Evolutionary conservation across 2,113 vertebrate genomes (phyloP), one percentile per base, ranked within the genome.

Genomic region (Lophotis ruficrista): DNA sequence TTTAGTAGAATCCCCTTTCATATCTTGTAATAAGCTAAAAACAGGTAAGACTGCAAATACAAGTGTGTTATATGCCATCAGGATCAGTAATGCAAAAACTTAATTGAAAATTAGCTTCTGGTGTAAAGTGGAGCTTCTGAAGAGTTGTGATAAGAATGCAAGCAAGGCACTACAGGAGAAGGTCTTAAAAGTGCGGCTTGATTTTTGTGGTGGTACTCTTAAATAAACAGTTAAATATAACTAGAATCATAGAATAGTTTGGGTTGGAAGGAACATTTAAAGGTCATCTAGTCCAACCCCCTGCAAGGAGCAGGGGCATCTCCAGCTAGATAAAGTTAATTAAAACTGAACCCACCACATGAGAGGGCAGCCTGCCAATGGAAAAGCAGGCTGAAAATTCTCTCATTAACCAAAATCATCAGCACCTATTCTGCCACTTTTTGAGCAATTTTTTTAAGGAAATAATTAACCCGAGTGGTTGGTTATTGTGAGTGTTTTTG

Each of bases 31-130:
- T 51, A 56, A 76, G 6, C 14, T 57, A 76, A 90, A 76, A 72
- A 38, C 51, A 51, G 12, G 18, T n/a, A 60, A 68, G 35, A 41
- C n/a, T 62, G 23, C 22, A 76, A 76, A 89, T 24, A 43, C 7
- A 53, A 41, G 7, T 28, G 33, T 62, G 10, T 50, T 65, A 14
- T 20, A 21, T 0, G 0, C 33, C 14, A 10, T 61, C 2, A 10
- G 51, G 54, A 87, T 57, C 28, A 76, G 21, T 33, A 71, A 60
- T 22, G 37, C 19, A 77, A 79, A 82, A 76, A 17, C 18, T 27
- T 91, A 76, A 65, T 47, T 80, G 58, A 83, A 93, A 90, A 88
- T 65, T 65, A 72, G 19, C 30, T 72, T 90, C 28, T 85, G 27
- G 8, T 73, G 12, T 83, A 23, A 85, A 86, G 30, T 24, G 22